Evolutionary conservation across 2,113 vertebrate species (phyloP).

Genomic region (Anas platyrhynchos): DNA sequence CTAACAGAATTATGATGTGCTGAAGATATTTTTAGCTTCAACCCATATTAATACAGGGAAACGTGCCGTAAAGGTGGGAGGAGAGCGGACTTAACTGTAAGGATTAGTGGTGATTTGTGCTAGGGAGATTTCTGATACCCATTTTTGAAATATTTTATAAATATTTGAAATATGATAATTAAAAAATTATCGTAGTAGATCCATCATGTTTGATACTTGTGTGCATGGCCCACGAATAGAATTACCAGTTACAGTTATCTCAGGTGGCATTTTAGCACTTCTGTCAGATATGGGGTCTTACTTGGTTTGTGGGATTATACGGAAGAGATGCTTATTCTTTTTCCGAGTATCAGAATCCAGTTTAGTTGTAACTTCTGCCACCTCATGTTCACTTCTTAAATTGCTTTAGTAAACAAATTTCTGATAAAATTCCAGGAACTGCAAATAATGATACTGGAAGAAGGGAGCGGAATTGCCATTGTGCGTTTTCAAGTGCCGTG

Average conservation of each 20-base stretch:
- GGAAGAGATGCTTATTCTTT: background rate
- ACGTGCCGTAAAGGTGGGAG: slow-evolving; percentile 29
- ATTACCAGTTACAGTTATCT: background rate
- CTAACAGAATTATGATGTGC: slow-evolving; percentile 20
- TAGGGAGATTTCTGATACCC: background rate
- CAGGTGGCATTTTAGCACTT: background rate
- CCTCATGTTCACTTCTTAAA: background rate
- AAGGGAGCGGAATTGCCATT: background rate
- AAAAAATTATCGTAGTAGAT: background rate
- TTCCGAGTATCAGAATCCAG: background rate
- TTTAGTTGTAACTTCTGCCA: background rate
- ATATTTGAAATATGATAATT: too few species aligned
- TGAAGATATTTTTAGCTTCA: slow-evolving; percentile 31
- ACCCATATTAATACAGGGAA: slow-evolving; percentile 2
- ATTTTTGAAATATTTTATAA: background rate
- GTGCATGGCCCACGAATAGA: background rate
- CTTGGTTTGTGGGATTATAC: background rate
- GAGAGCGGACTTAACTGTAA: background rate
- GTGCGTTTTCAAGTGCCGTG: background rate
- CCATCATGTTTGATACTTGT: background rate
- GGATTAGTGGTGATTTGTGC: background rate
- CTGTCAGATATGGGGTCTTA: background rate
- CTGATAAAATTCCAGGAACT: background rate
- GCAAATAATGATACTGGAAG: background rate
- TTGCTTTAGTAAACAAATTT: background rate